A percentile compares a stretch with the other conserved stretches of the same genome.
Conservation (phyloP, 2,888 invertebrate genomes). For the Emmelina monodactyla region DNA sequence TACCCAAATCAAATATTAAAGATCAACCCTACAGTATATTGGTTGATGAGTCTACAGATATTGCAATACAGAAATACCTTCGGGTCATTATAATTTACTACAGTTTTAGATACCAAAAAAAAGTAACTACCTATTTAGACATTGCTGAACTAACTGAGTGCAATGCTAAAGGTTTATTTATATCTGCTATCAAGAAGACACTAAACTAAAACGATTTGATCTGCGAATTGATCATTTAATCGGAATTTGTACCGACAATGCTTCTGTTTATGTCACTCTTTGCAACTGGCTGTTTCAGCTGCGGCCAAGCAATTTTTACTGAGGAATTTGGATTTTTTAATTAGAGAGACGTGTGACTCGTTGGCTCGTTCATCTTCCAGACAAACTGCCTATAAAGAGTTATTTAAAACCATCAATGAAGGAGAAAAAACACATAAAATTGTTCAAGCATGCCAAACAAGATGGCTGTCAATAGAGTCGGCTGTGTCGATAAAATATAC, state of each 20-base stretch:
- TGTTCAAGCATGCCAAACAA: slow-evolving; percentile 15
- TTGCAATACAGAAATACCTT: slow-evolving; percentile 14
- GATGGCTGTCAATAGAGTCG: slow-evolving; percentile 6
- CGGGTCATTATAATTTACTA: slow-evolving; percentile 15
- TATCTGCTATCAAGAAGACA: slow-evolving; percentile 11
- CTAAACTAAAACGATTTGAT: slow-evolving; percentile 12
- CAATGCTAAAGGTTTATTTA: slow-evolving; percentile 14
- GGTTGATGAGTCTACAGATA: slow-evolving; percentile 16
- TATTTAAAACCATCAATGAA: slow-evolving; percentile 18
- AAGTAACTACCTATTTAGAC: slow-evolving; percentile 13
- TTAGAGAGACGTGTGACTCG: slow-evolving; percentile 22
- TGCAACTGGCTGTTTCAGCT: slow-evolving; percentile 5
- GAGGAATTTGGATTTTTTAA: slow-evolving; percentile 24
- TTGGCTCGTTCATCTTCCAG: slow-evolving; percentile 19
- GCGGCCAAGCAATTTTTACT: slow-evolving; percentile 2
- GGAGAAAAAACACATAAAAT: slow-evolving; percentile 18
- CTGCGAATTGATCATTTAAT: slow-evolving; percentile 14
- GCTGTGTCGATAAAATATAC: slow-evolving; percentile 8
- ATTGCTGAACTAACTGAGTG: slow-evolving; percentile 9
- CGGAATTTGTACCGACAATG: slow-evolving; percentile 7
- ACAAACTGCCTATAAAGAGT: slow-evolving; percentile 11
- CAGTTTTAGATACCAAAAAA: slow-evolving; percentile 10
- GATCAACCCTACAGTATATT: slow-evolving; percentile 15
- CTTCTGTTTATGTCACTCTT: slow-evolving; percentile 4
- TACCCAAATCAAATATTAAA: slow-evolving; percentile 12